Conservation (phyloP, 1,140 invertebrate genomes). For the Limonius californicus region DNA sequence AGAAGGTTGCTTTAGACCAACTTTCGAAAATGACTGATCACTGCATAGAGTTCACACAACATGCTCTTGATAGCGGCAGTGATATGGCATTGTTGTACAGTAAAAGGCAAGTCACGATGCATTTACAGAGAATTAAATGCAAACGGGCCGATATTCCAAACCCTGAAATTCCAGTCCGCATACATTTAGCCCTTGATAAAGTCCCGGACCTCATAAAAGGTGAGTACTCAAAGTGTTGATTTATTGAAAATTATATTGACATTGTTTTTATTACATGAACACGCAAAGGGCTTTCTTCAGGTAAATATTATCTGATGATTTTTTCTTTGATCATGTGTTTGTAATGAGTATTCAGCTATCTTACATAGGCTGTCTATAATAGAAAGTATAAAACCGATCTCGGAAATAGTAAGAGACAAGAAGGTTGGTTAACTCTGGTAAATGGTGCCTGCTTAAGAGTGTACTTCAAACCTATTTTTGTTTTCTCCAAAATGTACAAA, state of each 20-base stretch:
- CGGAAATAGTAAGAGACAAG: too few relatives aligned
- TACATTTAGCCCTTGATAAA: slow-evolving; percentile 71
- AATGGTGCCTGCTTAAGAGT: too few relatives aligned
- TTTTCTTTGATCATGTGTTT: too few relatives aligned
- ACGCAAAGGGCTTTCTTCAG: slow-evolving; percentile 23
- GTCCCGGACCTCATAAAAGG: slow-evolving; percentile 73
- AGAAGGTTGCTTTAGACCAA: slow-evolving; percentile 74
- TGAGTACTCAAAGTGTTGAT: slow-evolving; percentile 43
- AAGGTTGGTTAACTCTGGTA: too few relatives aligned
- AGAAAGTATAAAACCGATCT: background rate
- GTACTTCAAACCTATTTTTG: too few relatives aligned
- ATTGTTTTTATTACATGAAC: slow-evolving; percentile 6
- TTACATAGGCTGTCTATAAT: too few relatives aligned
- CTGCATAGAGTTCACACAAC: slow-evolving; percentile 77
- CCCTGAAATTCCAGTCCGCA: slow-evolving; percentile 78
- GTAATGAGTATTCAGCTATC: too few relatives aligned
- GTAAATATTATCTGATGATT: too few relatives aligned
- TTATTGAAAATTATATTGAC: too few relatives aligned
- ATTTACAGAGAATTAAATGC: slow-evolving; percentile 75
- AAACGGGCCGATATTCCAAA: slow-evolving; percentile 77
- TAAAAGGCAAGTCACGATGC: slow-evolving; percentile 71
- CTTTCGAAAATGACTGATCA: slow-evolving; percentile 80
- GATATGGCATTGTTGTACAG: slow-evolving; percentile 81
- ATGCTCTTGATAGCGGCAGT: slow-evolving; percentile 71
- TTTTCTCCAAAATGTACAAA: too few relatives aligned